Percentiles rank a stretch among this genome's conserved stretches.
These are phyloP conservation scores for Polypedilum vanderplanki DNA, from an alignment of 1,140 invertebrate genomes.

Conservation along the genomic window DNA sequence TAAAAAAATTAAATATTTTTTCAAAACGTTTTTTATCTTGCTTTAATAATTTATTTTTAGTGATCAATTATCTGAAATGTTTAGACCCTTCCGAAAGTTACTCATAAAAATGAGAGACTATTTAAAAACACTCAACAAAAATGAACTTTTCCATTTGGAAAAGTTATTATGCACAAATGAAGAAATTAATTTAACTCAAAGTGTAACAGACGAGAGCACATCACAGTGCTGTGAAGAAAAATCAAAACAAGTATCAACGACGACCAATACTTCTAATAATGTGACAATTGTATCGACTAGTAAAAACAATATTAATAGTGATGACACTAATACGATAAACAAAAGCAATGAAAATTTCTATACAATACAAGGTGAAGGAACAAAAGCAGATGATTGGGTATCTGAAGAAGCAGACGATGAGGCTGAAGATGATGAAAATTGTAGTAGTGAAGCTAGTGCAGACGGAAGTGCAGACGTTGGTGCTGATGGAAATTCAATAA, in stretches of 20 bases:
- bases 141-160: slow-evolving; percentile 77
- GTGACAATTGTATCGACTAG: slow-evolving; percentile 28
- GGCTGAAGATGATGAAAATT: slow-evolving; percentile 35
- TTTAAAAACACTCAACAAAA: slow-evolving; percentile 75
- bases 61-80: slow-evolving; percentile 92
- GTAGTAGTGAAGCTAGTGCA: slow-evolving; percentile 21
- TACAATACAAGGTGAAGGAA: background rate
- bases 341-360: slow-evolving; percentile 22
- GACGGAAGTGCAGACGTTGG: background rate
- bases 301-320: background rate
- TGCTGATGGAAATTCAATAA: background rate
- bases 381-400: background rate
- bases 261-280: slow-evolving; percentile 31
- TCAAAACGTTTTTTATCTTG: background rate
- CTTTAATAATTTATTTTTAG: slow-evolving; percentile 41
- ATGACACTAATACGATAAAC: background rate
- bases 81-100: slow-evolving; percentile 84
- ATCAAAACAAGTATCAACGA: slow-evolving; percentile 33
- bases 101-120: slow-evolving; percentile 81
- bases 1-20: background rate
- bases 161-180: slow-evolving; percentile 85
- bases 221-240: slow-evolving; percentile 34
- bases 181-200: slow-evolving; percentile 49
- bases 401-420: slow-evolving; percentile 36
- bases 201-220: slow-evolving; percentile 37